phyloP scores from a whole-genome alignment of 2,797 vertebrate genomes.

The Chiroxiphia lanceolata region DNA sequence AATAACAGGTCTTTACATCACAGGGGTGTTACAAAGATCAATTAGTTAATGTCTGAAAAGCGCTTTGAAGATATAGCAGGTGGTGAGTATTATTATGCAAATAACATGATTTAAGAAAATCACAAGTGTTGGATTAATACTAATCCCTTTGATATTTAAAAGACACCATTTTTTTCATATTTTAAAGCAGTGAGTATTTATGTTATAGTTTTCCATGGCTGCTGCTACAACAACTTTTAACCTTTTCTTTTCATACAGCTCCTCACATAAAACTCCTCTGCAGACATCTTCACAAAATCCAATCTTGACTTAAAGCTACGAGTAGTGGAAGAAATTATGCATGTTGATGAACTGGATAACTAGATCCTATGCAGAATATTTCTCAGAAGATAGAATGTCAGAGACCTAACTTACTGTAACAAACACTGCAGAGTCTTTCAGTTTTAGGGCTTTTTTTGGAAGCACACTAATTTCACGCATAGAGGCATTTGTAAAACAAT shows the following conservation, averaged over 20 bases:
- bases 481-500: constrained; percentile 51
- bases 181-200: constrained; percentile 40
- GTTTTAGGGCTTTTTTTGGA: constrained; percentile 21
- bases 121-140: constrained; percentile 64
- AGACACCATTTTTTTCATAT: constrained; percentile 57
- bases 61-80: constrained; percentile 64
- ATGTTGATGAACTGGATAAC: constrained; percentile 62
- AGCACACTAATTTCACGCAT: constrained; percentile 52
- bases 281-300: constrained; percentile 33
- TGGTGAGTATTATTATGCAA: constrained; percentile 64
- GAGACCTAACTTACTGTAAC: constrained; percentile 56
- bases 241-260: background rate
- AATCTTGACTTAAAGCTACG: background rate
- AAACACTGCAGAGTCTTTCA: constrained; percentile 23
- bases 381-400: constrained; percentile 67
- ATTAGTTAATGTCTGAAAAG: constrained; percentile 63
- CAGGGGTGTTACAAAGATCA: constrained; percentile 58
- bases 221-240: constrained; percentile 48
- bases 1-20: constrained; percentile 59
- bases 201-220: constrained; percentile 13
- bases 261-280: background rate
- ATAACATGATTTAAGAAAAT: constrained; percentile 65
- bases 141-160: constrained; percentile 70
- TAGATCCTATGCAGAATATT: constrained; percentile 45
- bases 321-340: constrained; percentile 23